phyloP scores from a whole-genome alignment of 2,797 vertebrate species.

The Delichon dasypus region DNA sequence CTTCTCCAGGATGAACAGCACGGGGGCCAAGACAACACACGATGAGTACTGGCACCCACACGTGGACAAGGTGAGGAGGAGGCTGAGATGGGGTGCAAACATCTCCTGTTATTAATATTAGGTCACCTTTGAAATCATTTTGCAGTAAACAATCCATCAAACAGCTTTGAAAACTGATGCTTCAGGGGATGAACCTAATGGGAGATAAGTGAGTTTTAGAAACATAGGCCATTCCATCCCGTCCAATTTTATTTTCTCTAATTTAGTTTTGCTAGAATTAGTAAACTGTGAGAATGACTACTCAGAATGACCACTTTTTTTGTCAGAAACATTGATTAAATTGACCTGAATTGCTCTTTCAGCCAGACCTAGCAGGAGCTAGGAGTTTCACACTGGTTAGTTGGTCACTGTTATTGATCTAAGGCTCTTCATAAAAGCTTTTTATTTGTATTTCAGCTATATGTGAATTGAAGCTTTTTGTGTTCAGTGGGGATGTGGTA shows the following conservation, averaged over 20 bases:
- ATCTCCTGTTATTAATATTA: not conserved
- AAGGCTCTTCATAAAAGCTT: not conserved
- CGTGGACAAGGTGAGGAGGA: constrained; percentile 87
- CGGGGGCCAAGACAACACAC: constrained; percentile 85
- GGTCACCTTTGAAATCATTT: not conserved
- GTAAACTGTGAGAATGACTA: not conserved
- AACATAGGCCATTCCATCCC: not conserved
- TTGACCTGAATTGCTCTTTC: not conserved
- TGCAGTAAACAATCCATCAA: not conserved
- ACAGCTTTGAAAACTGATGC: not conserved
- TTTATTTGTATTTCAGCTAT: not conserved
- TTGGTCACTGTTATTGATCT: not conserved
- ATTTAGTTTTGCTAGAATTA: not conserved
- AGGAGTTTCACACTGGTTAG: not conserved
- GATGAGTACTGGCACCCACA: constrained; percentile 98
- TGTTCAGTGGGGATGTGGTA: not conserved
- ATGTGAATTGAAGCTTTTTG: not conserved
- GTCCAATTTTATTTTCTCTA: not conserved
- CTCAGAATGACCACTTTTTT: not conserved
- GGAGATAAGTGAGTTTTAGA: not conserved
- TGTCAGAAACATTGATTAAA: not conserved
- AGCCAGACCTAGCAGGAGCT: not conserved
- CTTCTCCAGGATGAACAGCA: constrained; percentile 96
- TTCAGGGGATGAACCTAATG: not conserved
- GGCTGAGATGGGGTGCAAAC: not conserved